Evolutionary conservation across 1,140 invertebrate species (phyloP), one percentile per base, ranked within the genome.

Genomic region (Cotesia vestalis): DNA sequence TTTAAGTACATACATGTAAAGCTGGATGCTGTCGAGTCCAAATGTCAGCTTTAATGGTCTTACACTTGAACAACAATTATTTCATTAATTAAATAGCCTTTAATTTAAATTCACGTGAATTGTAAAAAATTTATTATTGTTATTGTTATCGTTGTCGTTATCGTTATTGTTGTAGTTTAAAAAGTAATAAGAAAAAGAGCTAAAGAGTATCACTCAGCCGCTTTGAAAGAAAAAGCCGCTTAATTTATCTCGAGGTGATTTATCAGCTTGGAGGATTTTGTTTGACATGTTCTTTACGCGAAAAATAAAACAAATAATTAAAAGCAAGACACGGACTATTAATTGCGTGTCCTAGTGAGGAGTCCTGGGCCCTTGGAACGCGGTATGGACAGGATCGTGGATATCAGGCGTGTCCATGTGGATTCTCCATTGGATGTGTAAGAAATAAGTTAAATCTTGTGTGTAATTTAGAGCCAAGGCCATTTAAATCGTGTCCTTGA

Each of bases 381-480:
- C 40, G 2, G 40, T 46, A 8, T 46, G 40, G 6, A 6, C 11
- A 6, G 40, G 11, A 11, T 46, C 40, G 40, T 8, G 4, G 2
- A 46, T 46, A 46, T 46, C 40, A 46, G 40, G 40, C 40, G 40
- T 46, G 40, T 59, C 51, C 14, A 20, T 36, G n/a, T 67, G 66
- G 27, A 27, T 27, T 27, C 27, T 27, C 27, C 27, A 27, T 27
- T 27, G 20, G 14, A 64, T 51, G 62, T 55, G 66, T 67, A 46
- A 46, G 40, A 46, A 46, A 51, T 52, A 59, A 59, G 66, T 36
- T 55, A 67, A 67, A 27, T 20, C 66, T 46, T 53, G 66, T 46
- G 66, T 52, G 66, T 67, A 67, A 67, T 67, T 67, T 67, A 67
- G 66, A 67, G 51, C 53, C 66, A 67, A 67, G 66, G 66, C 38